phyloP scores from a whole-genome alignment of 2,888 invertebrate genomes.

The Lampropteryx suffumata region DNA sequence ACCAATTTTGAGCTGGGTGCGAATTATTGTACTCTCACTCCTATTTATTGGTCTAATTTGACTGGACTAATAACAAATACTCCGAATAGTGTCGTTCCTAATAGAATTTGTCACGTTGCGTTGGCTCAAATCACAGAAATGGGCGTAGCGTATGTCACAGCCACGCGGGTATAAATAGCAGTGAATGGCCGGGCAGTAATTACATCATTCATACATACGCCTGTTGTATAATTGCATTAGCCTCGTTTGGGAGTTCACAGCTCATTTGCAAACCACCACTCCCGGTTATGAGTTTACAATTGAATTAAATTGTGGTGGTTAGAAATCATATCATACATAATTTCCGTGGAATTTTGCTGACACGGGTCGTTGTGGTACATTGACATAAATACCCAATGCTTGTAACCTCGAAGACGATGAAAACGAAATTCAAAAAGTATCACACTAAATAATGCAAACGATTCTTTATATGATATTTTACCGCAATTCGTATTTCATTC shows the following conservation, averaged over 20 bases:
- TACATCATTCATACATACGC: conserved; percentile 55
- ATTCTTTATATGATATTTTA: conserved; percentile 9
- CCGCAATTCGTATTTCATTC: conserved; percentile 16
- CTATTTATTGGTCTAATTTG: no score
- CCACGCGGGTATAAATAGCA: conserved; percentile 50
- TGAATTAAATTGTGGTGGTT: not conserved
- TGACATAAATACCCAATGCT: no score
- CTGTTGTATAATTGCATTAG: conserved; percentile 46
- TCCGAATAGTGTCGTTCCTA: not conserved
- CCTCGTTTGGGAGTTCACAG: conserved; percentile 36
- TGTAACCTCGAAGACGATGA: not conserved
- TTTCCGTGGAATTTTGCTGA: not conserved
- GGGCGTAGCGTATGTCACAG: conserved; percentile 39
- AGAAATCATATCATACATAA: not conserved
- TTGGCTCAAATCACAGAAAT: conserved; percentile 28
- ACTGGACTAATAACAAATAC: no score
- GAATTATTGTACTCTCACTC: no score
- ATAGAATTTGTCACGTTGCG: conserved; percentile 19
- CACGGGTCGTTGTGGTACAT: no score
- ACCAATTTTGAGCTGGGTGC: no score
- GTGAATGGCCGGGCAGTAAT: conserved; percentile 60
- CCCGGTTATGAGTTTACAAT: conserved; percentile 5
- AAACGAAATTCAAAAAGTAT: conserved; percentile 2
- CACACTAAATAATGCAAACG: conserved; percentile 2
- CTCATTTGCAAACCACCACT: conserved; percentile 12